phyloP scores from a whole-genome alignment of 2,888 invertebrate species.

The Chalcosyrphus nemorum region DNA sequence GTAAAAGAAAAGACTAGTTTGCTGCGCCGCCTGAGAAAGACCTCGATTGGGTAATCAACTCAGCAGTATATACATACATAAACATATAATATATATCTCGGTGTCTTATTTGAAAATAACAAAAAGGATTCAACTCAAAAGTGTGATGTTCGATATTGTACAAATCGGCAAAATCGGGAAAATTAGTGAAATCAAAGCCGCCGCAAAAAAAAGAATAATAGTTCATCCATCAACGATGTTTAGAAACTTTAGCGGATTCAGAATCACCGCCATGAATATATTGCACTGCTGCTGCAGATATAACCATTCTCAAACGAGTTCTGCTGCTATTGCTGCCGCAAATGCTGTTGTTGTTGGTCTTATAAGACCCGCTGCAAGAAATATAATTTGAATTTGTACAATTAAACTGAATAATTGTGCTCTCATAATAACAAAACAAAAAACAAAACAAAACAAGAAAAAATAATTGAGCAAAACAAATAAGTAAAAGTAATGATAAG shows the following conservation, averaged over 20 bases:
- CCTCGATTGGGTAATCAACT: slow-evolving; percentile 42
- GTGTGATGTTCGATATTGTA: slow-evolving; percentile 66
- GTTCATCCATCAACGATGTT: slow-evolving; percentile 94
- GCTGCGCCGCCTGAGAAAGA: background rate
- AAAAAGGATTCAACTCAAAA: slow-evolving; percentile 39
- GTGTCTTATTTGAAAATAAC: background rate
- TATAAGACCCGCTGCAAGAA: slow-evolving; percentile 49
- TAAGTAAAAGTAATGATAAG: slow-evolving; percentile 25
- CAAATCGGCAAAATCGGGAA: slow-evolving; percentile 55
- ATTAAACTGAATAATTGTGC: no score
- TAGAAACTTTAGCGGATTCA: slow-evolving; percentile 86
- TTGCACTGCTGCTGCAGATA: slow-evolving; percentile 77
- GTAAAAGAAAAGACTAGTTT: background rate
- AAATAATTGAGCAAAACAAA: slow-evolving; percentile 24
- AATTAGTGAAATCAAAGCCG: slow-evolving; percentile 77
- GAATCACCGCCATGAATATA: slow-evolving; percentile 76
- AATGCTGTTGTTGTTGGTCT: slow-evolving; percentile 67
- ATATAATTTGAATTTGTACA: slow-evolving; percentile 50
- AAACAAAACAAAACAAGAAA: background rate
- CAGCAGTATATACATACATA: background rate
- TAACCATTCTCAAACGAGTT: slow-evolving; percentile 65
- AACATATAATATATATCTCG: background rate
- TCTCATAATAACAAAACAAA: background rate
- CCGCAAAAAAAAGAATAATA: slow-evolving; percentile 94
- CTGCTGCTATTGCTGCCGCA: slow-evolving; percentile 60